These are phyloP conservation scores for Oasisia sp. DNA, from an alignment of 2,888 invertebrate genomes.

Conservation along the genomic window DNA sequence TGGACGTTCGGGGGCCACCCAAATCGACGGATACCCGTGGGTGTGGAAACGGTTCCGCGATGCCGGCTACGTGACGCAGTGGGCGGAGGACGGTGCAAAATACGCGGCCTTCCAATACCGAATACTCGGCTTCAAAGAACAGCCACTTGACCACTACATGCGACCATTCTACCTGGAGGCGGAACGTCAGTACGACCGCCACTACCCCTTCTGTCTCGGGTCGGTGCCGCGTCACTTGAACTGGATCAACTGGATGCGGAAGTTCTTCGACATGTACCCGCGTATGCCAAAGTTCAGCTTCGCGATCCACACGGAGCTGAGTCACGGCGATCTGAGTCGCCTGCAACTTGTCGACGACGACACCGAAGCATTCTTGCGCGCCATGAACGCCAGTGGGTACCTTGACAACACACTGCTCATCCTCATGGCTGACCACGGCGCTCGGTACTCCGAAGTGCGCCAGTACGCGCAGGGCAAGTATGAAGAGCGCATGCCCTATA, in stretches of 20 bases:
- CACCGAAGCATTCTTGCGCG: conserved; percentile 70
- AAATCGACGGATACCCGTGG: too few relatives aligned
- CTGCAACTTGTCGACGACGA: conserved; percentile 83
- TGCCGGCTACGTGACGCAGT: too few relatives aligned
- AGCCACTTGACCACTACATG: conserved; percentile 92
- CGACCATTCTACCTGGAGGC: conserved; percentile 72
- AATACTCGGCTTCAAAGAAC: conserved; percentile 83
- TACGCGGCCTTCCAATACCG: conserved; percentile 72
- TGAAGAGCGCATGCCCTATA: conserved; percentile 90
- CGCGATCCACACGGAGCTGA: conserved; percentile 88
- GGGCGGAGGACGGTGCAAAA: too few relatives aligned
- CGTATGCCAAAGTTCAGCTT: conserved; percentile 83
- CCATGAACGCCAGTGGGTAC: conserved; percentile 71
- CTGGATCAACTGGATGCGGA: conserved; percentile 66
- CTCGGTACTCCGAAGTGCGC: conserved; percentile 80
- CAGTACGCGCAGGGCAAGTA: conserved; percentile 90
- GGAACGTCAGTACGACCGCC: background rate
- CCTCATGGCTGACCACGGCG: conserved; percentile 92
- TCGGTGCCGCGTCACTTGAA: conserved; percentile 75
- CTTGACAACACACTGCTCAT: conserved; percentile 85
- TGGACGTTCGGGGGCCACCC: conserved; percentile 65
- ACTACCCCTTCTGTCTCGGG: conserved; percentile 72
- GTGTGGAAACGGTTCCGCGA: too few relatives aligned
- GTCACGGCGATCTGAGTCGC: conserved; percentile 85
- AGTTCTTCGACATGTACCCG: conserved; percentile 73